Percentiles rank a stretch among this genome's conserved stretches.
Evolutionary conservation across 2,888 invertebrate genomes (phyloP).

Genomic region (Empis stercorea): DNA sequence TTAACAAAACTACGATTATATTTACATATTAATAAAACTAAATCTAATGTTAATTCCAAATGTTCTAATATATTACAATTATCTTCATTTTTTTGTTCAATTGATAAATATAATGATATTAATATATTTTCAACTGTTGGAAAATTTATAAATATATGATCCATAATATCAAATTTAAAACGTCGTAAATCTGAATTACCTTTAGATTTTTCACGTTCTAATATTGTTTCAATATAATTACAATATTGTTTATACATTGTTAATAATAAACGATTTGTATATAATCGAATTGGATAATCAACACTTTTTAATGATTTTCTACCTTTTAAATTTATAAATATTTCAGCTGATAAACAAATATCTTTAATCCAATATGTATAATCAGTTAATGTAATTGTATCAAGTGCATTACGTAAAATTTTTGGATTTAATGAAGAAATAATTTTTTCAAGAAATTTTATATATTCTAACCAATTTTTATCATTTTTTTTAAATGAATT

Average conservation of each 20-base stretch:
- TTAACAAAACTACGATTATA: conserved; percentile 32
- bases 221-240: conserved; percentile 27
- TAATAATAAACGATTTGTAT: conserved; percentile 28
- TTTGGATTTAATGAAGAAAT: conserved; percentile 25
- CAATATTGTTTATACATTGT: conserved; percentile 36
- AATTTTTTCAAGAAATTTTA: conserved; percentile 21
- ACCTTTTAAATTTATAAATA: conserved; percentile 21
- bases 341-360: conserved; percentile 28
- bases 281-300: conserved; percentile 26
- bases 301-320: conserved; percentile 15
- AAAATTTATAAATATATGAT: conserved; percentile 31
- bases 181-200: conserved; percentile 26
- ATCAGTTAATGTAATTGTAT: conserved; percentile 30
- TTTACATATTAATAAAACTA: conserved; percentile 28
- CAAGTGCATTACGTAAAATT: conserved; percentile 19
- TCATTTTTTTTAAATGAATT: conserved; percentile 37
- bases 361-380: conserved; percentile 29
- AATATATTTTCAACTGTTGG: conserved; percentile 30
- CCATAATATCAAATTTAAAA: conserved; percentile 33
- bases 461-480: conserved; percentile 17
- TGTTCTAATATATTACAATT: conserved; percentile 27
- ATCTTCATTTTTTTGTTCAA: conserved; percentile 10
- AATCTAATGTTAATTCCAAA: conserved; percentile 28
- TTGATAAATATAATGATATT: conserved; percentile 23
- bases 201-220: conserved; percentile 24